Evolutionary conservation across 2,888 invertebrate species (phyloP), one percentile per base, ranked within the genome.

Genomic region (Phyllotreta cruciferae): DNA sequence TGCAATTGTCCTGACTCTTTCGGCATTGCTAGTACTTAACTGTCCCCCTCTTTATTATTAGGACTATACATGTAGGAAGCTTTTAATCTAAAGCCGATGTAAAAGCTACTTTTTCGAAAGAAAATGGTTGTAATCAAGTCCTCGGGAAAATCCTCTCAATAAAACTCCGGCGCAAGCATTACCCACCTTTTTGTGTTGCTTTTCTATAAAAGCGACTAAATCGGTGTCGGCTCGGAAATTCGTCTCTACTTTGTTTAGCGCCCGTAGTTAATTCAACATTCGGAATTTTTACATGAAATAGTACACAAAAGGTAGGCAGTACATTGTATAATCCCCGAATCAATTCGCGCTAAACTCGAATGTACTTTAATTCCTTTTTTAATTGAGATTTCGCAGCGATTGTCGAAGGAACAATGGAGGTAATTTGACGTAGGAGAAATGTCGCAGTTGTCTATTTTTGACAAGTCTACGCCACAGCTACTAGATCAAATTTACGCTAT

Each of bases 201-300:
- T 24, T 47, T 56, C 39, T 13, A 14, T 14, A n/a, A 37, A 56
- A 42, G 37, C 47, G 45, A 9, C 34, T 9, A 24, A 24, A 13
- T 24, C 47, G n/a, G 7, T 24, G 47, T 14, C 47, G 47, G 14
- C 24, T 38, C 24, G 24, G n/a, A 11, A 47, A 47, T 56, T 56
- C 56, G 36, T 41, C 44, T 56, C 24, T 4, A 56, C 56, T 44
- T 38, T 56, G 56, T 47, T 56, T 56, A 47, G 56, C 38, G 38
- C 45, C 45, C 39, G 47, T 44, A 35, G 56, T 44, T 56, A 56
- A 56, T 56, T 56, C 56, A 47, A 45, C 56, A 56, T 47, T 56
- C 24, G 14, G 45, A 14, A 9, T 47, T 56, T 56, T 56, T 56
- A 11, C 47, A 37, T 14, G 37, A 13, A 36, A 56, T 44, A 11